Conservation (phyloP, 2,113 vertebrate species). For the Brachyhypopomus occidentalis region DNA sequence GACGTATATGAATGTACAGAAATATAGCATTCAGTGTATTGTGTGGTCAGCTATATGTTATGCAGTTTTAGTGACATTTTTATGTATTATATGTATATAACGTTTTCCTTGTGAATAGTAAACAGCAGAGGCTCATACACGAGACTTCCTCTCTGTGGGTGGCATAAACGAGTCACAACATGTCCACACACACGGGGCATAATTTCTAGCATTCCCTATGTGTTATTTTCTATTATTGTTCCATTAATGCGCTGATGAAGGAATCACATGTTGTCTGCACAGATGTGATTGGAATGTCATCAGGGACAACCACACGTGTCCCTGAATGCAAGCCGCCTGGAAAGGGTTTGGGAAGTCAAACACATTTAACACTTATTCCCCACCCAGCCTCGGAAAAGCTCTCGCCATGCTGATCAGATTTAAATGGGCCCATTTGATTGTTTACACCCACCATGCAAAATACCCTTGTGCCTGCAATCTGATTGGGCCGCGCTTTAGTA, state of each 20-base stretch:
- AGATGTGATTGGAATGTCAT: slow-evolving; percentile 20
- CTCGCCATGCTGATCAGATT: slow-evolving; percentile 27
- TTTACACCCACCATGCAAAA: slow-evolving; percentile 23
- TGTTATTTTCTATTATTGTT: neutral
- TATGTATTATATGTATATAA: too few species aligned
- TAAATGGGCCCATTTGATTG: slow-evolving; percentile 38
- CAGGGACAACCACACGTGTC: neutral
- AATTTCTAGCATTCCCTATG: neutral
- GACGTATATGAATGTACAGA: too few species aligned
- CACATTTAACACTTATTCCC: neutral
- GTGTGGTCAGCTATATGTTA: too few species aligned
- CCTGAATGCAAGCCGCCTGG: neutral
- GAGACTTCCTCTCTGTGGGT: neutral
- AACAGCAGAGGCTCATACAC: neutral
- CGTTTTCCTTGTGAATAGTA: neutral
- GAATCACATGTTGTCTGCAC: neutral
- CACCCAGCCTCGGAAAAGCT: neutral
- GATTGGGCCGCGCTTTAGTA: slow-evolving; percentile 21
- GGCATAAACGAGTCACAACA: neutral
- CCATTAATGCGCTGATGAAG: slow-evolving; percentile 2
- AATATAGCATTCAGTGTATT: too few species aligned
- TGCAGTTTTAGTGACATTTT: too few species aligned
- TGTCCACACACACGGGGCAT: neutral
- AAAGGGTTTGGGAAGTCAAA: neutral
- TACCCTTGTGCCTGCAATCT: slow-evolving; percentile 11